Conservation (phyloP, 2,797 vertebrate species). For the Coracias cyanogaster region DNA sequence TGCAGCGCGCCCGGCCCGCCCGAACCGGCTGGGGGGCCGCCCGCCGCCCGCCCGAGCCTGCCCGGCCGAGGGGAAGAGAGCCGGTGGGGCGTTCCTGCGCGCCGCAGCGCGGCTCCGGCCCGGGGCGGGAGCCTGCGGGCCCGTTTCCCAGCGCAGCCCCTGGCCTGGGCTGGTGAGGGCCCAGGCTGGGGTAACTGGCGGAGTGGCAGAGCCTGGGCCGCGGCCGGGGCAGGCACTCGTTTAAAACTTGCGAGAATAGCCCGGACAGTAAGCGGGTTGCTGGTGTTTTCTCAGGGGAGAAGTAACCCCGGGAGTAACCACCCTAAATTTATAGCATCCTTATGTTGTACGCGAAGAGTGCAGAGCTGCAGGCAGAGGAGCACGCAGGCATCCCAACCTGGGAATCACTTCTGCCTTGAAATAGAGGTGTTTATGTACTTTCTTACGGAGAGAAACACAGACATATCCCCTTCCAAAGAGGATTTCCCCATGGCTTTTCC, state of each 20-base stretch:
- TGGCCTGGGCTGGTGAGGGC: neutral
- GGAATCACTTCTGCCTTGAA: neutral
- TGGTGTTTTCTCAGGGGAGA: neutral
- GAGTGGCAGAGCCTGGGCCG: neutral
- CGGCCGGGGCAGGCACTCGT: neutral
- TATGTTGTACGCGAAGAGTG: neutral
- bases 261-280: neutral
- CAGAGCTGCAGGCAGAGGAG: neutral
- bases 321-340: neutral
- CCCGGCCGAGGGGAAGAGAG: neutral
- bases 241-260: neutral
- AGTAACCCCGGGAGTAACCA: neutral
- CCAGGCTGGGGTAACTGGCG: neutral
- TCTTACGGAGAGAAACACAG: neutral
- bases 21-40: neutral
- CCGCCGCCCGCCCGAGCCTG: neutral
- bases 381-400: neutral
- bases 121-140: neutral
- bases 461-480: neutral
- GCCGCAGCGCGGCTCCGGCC: neutral
- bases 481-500: neutral
- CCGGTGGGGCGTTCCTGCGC: neutral
- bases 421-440: neutral
- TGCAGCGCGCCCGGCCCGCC: neutral
- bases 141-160: neutral